Evolutionary conservation across 2,797 vertebrate genomes (phyloP), one percentile per base, ranked within the genome.

Genomic region (Scolopax rusticola): DNA sequence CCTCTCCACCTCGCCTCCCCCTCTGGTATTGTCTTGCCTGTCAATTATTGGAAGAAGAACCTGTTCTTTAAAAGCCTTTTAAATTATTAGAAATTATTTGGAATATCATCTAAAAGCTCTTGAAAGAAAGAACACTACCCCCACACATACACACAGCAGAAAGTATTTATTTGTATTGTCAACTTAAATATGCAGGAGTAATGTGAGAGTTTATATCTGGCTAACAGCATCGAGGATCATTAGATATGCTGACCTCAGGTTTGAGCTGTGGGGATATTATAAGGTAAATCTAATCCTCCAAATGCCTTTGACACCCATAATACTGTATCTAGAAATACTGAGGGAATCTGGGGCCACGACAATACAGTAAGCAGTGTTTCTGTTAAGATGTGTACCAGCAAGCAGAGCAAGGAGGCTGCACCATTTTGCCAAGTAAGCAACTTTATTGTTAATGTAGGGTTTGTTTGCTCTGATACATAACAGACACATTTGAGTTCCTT

Each of bases 41-140:
- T 97, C 97, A 98, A 95, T 97, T 97, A 98, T 92, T 96, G 82
- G 96, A 90, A 97, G 94, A 97, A 96, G 97, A 98, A 50, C 83
- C 89, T 97, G 91, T 91, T 97, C 97, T 96, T 97, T 97, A 97
- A 97, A 97, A 98, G 93, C 88, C 87, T 97, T 98, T 98, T 97
- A 98, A 97, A 97, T 97, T 78, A 97, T 97, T 97, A 97, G 94
- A 98, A 97, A 98, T 97, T 87, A 98, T 92, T 97, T 97, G 90
- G 93, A 97, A 97, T 97, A 96, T 92, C 92, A 97, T 93, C 93
- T 98, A 97, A 98, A 98, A 97, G 95, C 94, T 97, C 97, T 97
- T 93, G 95, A 56, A 95, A 89, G 91, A 92, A 97, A 94, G 93
- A 94, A 92, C 51, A 67, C 88, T 96, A 90, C 94, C 93, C 93